These are phyloP conservation scores for Plebejus argus DNA, from an alignment of 2,888 invertebrate species.

Conservation along the genomic window DNA sequence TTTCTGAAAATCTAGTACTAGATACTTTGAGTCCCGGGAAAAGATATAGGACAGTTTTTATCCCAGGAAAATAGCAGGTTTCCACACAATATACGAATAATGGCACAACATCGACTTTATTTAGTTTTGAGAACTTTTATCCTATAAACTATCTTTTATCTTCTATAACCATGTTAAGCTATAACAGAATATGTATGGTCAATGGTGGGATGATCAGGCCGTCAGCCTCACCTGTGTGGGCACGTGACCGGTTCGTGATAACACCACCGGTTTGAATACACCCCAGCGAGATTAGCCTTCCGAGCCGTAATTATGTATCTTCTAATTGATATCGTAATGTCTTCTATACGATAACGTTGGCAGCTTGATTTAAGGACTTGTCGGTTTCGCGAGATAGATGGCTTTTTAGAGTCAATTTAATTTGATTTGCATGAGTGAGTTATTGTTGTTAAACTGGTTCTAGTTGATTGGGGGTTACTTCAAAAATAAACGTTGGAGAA, in stretches of 20 bases:
- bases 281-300: neutral
- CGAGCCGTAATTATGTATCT: neutral
- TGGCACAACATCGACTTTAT: too few relatives aligned
- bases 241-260: constrained; percentile 9
- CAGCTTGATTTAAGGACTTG: neutral
- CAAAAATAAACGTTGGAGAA: neutral
- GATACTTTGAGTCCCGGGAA: too few relatives aligned
- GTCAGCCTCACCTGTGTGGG: constrained; percentile 9
- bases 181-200: too few relatives aligned
- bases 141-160: too few relatives aligned
- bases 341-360: neutral
- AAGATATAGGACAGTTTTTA: too few relatives aligned
- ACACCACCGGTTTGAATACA: neutral
- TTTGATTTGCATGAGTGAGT: too few relatives aligned
- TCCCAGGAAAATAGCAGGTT: too few relatives aligned
- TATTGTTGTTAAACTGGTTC: too few relatives aligned
- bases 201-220: neutral
- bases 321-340: neutral
- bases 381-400: neutral
- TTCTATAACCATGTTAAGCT: too few relatives aligned
- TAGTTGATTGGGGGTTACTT: neutral
- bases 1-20: too few relatives aligned
- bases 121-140: too few relatives aligned
- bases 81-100: too few relatives aligned
- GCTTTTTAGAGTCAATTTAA: neutral